A percentile compares a stretch with the other conserved stretches of the same genome.
phyloP scores from a whole-genome alignment of 2,113 vertebrate genomes.

The Arizona elegans region DNA sequence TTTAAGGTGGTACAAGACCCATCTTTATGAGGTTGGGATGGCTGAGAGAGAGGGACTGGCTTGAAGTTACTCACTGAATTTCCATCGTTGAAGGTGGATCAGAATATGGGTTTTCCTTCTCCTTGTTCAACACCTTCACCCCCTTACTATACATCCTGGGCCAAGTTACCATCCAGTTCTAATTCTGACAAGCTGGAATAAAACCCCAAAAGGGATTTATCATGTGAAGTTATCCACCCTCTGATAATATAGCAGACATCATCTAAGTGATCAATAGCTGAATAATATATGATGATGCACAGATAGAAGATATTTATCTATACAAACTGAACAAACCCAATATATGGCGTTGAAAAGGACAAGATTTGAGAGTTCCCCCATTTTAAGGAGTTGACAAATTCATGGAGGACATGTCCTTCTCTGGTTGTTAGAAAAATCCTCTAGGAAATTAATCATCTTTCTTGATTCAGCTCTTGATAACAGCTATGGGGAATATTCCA shows the following conservation, averaged over 20 bases:
- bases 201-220: background rate
- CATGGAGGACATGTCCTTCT: background rate
- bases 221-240: background rate
- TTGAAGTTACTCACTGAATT: background rate
- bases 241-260: background rate
- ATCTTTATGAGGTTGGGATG: background rate
- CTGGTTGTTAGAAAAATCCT: background rate
- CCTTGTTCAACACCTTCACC: background rate
- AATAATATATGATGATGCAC: background rate
- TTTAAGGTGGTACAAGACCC: background rate
- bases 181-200: background rate
- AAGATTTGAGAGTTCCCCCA: background rate
- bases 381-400: background rate
- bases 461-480: background rate
- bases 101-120: background rate
- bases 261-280: background rate
- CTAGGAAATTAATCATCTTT: background rate
- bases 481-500: background rate
- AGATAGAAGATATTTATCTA: background rate
- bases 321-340: background rate
- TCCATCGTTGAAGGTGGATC: background rate
- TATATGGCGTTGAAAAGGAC: background rate
- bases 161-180: background rate
- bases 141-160: background rate
- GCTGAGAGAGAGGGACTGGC: background rate